phyloP scores from a whole-genome alignment of 53 echinoderm and acorn worm genomes.

The Paelopatides confundens region DNA sequence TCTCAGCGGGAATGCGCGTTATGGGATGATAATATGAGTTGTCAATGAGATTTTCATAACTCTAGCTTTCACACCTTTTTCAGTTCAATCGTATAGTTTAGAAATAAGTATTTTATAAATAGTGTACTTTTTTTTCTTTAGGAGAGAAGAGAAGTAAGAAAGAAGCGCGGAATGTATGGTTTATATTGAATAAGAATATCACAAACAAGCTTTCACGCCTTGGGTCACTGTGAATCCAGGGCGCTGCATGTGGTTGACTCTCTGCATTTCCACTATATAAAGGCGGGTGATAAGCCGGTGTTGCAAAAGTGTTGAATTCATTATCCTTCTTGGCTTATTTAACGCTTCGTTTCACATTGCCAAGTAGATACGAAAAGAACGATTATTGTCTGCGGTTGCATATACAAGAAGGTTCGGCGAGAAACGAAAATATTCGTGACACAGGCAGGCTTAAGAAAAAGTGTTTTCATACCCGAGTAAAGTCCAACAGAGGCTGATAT shows the following conservation, averaged over 20 bases:
- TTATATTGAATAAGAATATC: not conserved
- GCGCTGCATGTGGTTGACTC: constrained; percentile 17
- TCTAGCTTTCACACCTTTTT: constrained; percentile 16
- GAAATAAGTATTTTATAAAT: not conserved
- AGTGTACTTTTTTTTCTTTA: not conserved
- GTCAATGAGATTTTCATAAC: constrained; percentile 33
- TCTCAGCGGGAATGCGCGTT: constrained; percentile 36
- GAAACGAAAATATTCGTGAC: not conserved
- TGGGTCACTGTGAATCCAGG: not conserved
- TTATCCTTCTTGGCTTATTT: constrained; percentile 32
- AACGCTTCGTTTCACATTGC: constrained; percentile 17
- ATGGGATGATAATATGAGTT: constrained; percentile 8
- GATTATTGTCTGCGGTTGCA: constrained; percentile 21
- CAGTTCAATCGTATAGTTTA: not conserved
- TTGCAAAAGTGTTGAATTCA: constrained; percentile 33
- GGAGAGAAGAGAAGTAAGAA: not conserved
- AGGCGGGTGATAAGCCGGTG: constrained; percentile 36
- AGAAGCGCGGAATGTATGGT: not conserved
- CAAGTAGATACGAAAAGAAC: not conserved
- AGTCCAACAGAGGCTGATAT: too few species aligned
- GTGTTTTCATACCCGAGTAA: too few species aligned
- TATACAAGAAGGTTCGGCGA: not conserved
- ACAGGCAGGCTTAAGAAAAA: too few species aligned
- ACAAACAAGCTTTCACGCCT: constrained; percentile 23
- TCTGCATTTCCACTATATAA: not conserved